Conservation (phyloP, 2,113 vertebrate genomes). For the Chiloscyllium plagiosum region DNA sequence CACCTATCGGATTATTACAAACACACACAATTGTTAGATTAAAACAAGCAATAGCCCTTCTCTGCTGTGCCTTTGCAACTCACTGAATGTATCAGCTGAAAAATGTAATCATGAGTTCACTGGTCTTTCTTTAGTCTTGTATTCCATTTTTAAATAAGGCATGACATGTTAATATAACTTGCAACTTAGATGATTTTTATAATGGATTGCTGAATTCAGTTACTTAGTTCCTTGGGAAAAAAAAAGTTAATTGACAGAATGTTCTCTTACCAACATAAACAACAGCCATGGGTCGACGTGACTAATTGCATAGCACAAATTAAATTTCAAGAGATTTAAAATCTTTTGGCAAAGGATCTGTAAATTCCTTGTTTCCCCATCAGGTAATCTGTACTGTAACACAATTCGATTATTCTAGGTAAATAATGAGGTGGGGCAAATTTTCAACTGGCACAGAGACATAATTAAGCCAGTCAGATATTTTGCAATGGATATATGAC, state of each 20-base stretch:
- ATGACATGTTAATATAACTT: neutral
- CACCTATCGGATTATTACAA: neutral
- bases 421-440: conserved; percentile 21
- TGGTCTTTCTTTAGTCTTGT: neutral
- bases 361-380: conserved; percentile 4
- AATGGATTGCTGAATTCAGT: neutral
- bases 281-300: neutral
- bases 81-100: neutral
- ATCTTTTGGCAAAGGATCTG: conserved; percentile 19
- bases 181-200: neutral
- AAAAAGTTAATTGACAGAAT: conserved; percentile 5
- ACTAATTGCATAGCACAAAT: conserved; percentile 29
- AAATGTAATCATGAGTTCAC: neutral
- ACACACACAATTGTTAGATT: neutral
- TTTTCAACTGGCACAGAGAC: neutral
- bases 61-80: neutral
- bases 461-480: conserved; percentile 2
- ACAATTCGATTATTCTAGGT: neutral
- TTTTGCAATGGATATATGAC: neutral
- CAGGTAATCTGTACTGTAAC: neutral
- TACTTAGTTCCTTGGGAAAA: neutral
- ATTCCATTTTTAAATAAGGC: neutral
- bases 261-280: neutral
- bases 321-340: conserved; percentile 20
- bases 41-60: neutral